A percentile compares a stretch with the other conserved stretches of the same genome.
phyloP scores from a whole-genome alignment of 2,888 invertebrate species.

The Vanessa cardui region DNA sequence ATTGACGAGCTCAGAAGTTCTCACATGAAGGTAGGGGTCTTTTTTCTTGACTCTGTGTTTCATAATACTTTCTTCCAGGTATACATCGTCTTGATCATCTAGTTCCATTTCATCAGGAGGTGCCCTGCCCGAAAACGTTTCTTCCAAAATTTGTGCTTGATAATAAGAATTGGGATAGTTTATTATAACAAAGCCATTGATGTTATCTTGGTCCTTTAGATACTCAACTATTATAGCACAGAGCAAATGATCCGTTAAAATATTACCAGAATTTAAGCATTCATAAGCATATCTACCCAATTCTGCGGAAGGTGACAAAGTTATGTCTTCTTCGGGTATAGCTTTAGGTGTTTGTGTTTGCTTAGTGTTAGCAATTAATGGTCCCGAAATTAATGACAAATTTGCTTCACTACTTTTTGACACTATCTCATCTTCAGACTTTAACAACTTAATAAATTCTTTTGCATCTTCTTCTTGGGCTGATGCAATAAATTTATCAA shows the following conservation, averaged over 20 bases:
- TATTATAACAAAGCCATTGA: conserved; percentile 84
- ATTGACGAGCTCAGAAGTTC: conserved; percentile 77
- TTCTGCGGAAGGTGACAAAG: conserved; percentile 74
- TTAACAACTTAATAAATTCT: conserved; percentile 65
- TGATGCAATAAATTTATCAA: conserved; percentile 61
- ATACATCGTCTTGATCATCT: conserved; percentile 67
- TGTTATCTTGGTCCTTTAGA: conserved; percentile 73
- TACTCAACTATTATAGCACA: conserved; percentile 84
- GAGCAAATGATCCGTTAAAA: conserved; percentile 79
- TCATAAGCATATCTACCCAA: conserved; percentile 83
- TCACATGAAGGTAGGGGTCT: conserved; percentile 61
- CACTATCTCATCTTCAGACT: conserved; percentile 58
- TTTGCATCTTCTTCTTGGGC: conserved; percentile 60
- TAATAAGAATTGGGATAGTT: conserved; percentile 84
- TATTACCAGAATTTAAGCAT: conserved; percentile 77
- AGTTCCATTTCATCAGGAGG: conserved; percentile 69
- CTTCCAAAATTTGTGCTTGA: conserved; percentile 84
- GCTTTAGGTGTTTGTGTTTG: conserved; percentile 84
- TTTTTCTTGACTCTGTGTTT: conserved; percentile 65
- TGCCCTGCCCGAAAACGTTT: conserved; percentile 78
- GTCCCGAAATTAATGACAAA: conserved; percentile 52
- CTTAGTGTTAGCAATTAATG: conserved; percentile 66
- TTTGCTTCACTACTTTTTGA: conserved; percentile 57
- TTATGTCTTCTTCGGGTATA: conserved; percentile 82
- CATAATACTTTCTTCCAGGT: conserved; percentile 66